Evolutionary conservation across 2,888 invertebrate species (phyloP), one percentile per base, ranked within the genome.

Genomic region (Temnothorax unifasciatus): DNA sequence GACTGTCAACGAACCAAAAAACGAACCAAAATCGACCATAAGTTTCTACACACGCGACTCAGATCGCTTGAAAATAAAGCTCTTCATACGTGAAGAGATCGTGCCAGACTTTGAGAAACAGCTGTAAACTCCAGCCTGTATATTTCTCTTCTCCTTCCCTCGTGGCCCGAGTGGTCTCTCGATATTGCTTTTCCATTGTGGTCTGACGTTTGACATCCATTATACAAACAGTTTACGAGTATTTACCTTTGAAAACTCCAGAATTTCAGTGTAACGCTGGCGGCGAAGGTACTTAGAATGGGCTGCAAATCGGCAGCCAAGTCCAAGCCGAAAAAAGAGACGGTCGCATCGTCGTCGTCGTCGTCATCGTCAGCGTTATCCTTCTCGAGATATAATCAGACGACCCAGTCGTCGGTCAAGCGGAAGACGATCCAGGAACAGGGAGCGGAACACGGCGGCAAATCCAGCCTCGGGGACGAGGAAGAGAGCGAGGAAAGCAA

Each of bases 231-330:
- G 21, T 69, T 69, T 47, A 9, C 21, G 47, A 52, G 3, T 3
- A 29, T 29, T 29, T 29, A 69, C 4, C 4, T 38, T 69, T 2
- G 44, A 77, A 15, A 29, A 69, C 25, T n/a, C 41, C 15, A 38
- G 13, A 15, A 44, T 79, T 47, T 59, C 71, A 18, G 29, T 18
- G 18, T 54, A 57, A 59, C 44, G n/a, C 3, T 47, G 9, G 34
- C 59, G 66, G 83, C 82, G 84, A 91, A 89, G 90, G 87, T 82
- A 89, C 90, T 92, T 92, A 94, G 92, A 85, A 93, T 93, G 93
- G 94, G 92, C 92, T 92, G 93, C 92, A 92, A 92, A 91, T 87
- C 92, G 88, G 92, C 92, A 88, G 92, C 91, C 83, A 87, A 92
- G 89, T 88, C 87, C 86, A 90, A 90, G 90, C 91, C 88, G 91